Conservation (phyloP, 2,113 vertebrate genomes). For the Sceloporus tristichus region DNA sequence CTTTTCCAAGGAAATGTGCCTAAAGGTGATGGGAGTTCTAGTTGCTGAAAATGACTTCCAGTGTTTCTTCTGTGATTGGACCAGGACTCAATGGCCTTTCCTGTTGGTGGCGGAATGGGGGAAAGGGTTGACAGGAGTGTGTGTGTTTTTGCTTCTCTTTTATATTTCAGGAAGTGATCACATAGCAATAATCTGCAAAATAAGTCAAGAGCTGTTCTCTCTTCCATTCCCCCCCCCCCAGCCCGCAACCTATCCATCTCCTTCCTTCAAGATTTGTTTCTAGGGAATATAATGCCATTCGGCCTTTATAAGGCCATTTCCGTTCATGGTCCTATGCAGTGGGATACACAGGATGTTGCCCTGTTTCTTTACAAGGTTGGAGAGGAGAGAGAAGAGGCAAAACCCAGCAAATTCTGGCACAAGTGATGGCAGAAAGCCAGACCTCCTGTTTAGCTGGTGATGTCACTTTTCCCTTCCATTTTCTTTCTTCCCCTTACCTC, state of each 20-base stretch:
- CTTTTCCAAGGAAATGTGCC: not conserved
- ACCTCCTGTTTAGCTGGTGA: constrained; percentile 74
- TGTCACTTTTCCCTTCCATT: constrained; percentile 71
- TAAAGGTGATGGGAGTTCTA: not conserved
- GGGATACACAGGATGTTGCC: constrained; percentile 72
- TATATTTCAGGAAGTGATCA: constrained; percentile 59
- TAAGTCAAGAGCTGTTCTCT: constrained; percentile 41
- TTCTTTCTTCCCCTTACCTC: constrained; percentile 35
- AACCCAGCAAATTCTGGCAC: constrained; percentile 60
- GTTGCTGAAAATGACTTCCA: not conserved
- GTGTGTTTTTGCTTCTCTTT: constrained; percentile 11
- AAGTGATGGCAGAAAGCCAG: constrained; percentile 53
- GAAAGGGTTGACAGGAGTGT: not conserved
- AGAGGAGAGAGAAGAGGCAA: not conserved
- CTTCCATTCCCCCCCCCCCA: not conserved
- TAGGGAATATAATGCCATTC: constrained; percentile 36
- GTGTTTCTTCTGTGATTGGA: not conserved
- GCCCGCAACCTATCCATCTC: constrained; percentile 21
- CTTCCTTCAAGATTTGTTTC: constrained; percentile 59
- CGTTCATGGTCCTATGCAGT: constrained; percentile 65
- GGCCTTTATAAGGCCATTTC: constrained; percentile 68
- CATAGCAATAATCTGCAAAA: constrained; percentile 66
- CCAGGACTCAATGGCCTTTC: not conserved
- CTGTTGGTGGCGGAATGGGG: not conserved
- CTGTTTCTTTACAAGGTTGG: constrained; percentile 55